These are phyloP conservation scores for Tragelaphus imberbis DNA, from an alignment of 2,113 vertebrate species.

Conservation along the genomic window DNA sequence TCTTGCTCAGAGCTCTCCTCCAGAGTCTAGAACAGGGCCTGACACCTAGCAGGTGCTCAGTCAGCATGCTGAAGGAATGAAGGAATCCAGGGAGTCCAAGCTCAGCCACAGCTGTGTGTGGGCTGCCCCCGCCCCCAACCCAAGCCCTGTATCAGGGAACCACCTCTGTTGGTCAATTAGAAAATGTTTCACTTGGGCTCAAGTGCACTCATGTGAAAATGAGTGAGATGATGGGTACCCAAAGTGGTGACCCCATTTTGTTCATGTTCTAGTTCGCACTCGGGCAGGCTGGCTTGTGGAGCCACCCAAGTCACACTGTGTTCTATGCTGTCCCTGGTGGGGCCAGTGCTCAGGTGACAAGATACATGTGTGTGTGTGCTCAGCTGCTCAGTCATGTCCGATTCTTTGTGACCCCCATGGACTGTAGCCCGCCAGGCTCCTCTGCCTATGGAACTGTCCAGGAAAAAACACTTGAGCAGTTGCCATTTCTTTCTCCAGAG, in stretches of 20 bases:
- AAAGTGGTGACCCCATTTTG: fast-evolving
- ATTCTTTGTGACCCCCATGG: background rate
- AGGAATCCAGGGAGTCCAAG: background rate
- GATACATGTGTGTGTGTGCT: background rate
- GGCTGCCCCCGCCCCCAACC: background rate
- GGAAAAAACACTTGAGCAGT: background rate
- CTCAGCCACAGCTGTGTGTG: background rate
- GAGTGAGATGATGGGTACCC: fast-evolving
- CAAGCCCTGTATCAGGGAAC: background rate
- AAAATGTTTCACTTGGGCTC: background rate
- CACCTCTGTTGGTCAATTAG: background rate
- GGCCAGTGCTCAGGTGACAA: background rate
- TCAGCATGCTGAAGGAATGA: background rate
- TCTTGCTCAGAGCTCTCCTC: background rate
- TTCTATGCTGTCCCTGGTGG: background rate
- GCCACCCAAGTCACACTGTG: background rate
- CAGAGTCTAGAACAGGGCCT: background rate
- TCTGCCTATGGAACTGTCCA: background rate
- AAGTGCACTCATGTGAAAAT: background rate
- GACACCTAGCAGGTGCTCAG: background rate
- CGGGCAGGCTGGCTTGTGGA: background rate
- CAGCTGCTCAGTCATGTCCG: background rate
- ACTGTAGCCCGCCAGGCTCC: background rate
- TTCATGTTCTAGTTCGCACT: background rate
- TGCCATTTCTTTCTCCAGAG: background rate